Evolutionary conservation across 2,113 vertebrate species (phyloP), one percentile per base, ranked within the genome.

Genomic region (Centropus bengalensis): DNA sequence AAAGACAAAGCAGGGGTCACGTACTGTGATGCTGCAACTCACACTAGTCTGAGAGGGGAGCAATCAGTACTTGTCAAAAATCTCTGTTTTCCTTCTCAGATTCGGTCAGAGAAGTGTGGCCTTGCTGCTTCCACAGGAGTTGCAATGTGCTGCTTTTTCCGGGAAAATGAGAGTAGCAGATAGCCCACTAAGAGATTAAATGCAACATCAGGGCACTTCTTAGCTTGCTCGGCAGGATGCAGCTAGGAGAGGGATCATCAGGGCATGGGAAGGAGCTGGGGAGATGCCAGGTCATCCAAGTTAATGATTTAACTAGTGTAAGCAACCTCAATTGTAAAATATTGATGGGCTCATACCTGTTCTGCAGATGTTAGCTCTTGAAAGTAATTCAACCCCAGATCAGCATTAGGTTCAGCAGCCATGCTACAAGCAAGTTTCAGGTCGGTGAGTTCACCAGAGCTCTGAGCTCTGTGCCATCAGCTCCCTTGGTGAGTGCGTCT

Each of bases 81-180:
- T 4, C 8, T 14, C n/a, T 44, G 40, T 66, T 64, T 49, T 33
- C 18, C n/a, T 77, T 80, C 63, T 54, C 51, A 49, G 54, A 19
- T 52, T 19, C 28, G 6, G 62, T 49, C 40, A 60, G 52, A 36
- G 14, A 80, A 69, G 45, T 1, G 40, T 27, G 51, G 51, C 49
- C 10, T 42, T 27, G 44, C 40, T 44, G 11, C 21, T 70, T 45
- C 58, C 42, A 58, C 28, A 30, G 49, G 28, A 80, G 40, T 5
- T 36, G 22, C 36, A 23, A 24, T 18, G 44, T 55, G 59, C 12
- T 54, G 27, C 8, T 82, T 82, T 86, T 40, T 12, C 47, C 23
- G 42, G 23, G 22, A 78, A 78, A 63, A 68, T 0, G 0, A 45
- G 23, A 38, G 14, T 1, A 27, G 33, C 0, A 0, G 12, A 12